These are phyloP conservation scores for Uria aalge DNA, from an alignment of 2,113 vertebrate genomes.

Conservation along the genomic window DNA sequence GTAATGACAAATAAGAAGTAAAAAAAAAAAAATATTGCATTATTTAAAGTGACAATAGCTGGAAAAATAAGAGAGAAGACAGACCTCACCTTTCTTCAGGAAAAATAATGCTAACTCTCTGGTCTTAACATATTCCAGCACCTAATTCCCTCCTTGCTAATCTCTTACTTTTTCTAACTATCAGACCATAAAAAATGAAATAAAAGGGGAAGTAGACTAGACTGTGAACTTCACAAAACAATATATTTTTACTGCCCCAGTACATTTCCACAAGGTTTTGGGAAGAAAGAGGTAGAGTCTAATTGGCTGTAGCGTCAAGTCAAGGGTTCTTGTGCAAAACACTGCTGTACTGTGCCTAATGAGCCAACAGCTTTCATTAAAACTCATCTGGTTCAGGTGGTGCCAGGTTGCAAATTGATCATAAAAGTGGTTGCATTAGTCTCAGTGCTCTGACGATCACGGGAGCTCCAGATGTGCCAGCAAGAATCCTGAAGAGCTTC, in stretches of 20 bases:
- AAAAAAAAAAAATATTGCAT: not conserved
- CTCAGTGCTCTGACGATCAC: not conserved
- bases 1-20: not conserved
- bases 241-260: not conserved
- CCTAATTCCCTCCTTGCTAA: not conserved
- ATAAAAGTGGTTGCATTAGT: constrained; percentile 11
- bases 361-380: not conserved
- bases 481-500: not conserved
- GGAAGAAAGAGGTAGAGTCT: not conserved
- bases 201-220: not conserved
- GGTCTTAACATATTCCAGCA: not conserved
- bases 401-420: constrained; percentile 2
- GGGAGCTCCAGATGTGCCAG: not conserved
- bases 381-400: not conserved
- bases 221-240: not conserved
- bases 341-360: not conserved
- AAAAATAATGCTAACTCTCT: not conserved
- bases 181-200: not conserved
- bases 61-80: not conserved
- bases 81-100: not conserved
- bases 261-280: not conserved
- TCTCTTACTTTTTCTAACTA: not conserved
- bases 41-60: not conserved
- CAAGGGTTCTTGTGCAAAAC: not conserved
- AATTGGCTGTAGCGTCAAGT: not conserved